Evolutionary conservation across 2,113 vertebrate species (phyloP).

Genomic region (Meriones unguiculatus): DNA sequence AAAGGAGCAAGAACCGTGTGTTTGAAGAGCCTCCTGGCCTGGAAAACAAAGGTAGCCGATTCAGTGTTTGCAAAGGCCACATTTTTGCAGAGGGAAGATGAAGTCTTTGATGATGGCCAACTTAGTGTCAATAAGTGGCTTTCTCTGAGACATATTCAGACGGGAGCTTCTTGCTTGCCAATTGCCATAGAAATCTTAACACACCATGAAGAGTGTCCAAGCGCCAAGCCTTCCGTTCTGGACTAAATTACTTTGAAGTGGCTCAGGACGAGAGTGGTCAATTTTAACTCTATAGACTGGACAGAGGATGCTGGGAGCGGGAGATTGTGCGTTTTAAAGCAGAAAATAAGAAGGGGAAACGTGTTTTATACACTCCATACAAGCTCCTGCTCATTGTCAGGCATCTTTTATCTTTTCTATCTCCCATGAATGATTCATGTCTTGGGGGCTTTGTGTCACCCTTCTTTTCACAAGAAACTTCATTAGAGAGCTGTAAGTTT

Average conservation of each 20-base stretch:
- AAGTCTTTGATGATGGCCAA: slow-evolving; percentile 93
- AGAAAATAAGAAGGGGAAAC: slow-evolving; percentile 93
- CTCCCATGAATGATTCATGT: slow-evolving; percentile 98
- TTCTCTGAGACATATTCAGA: slow-evolving; percentile 93
- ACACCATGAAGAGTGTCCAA: slow-evolving; percentile 96
- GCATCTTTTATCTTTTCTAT: slow-evolving; percentile 96
- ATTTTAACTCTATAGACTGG: slow-evolving; percentile 94
- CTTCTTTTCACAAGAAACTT: slow-evolving; percentile 92
- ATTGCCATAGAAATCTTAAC: slow-evolving; percentile 97
- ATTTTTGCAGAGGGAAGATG: slow-evolving; percentile 85
- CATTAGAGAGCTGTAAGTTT: slow-evolving; percentile 94
- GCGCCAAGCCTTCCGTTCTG: slow-evolving; percentile 93
- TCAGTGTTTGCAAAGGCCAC: slow-evolving; percentile 83
- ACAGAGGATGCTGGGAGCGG: slow-evolving; percentile 92
- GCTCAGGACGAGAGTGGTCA: slow-evolving; percentile 94
- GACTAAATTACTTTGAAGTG: slow-evolving; percentile 96
- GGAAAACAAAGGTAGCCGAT: slow-evolving; percentile 85
- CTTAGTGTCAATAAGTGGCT: slow-evolving; percentile 94
- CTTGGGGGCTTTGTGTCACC: slow-evolving; percentile 91
- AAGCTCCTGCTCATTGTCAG: slow-evolving; percentile 94
- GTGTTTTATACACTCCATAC: slow-evolving; percentile 96
- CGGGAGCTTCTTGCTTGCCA: slow-evolving; percentile 92
- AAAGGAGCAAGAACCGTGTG: slow-evolving; percentile 62
- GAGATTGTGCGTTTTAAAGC: slow-evolving; percentile 91
- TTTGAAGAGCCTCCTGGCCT: slow-evolving; percentile 77